Evolutionary conservation across 1,140 invertebrate species (phyloP).

Genomic region (Tetragonula clypearis): DNA sequence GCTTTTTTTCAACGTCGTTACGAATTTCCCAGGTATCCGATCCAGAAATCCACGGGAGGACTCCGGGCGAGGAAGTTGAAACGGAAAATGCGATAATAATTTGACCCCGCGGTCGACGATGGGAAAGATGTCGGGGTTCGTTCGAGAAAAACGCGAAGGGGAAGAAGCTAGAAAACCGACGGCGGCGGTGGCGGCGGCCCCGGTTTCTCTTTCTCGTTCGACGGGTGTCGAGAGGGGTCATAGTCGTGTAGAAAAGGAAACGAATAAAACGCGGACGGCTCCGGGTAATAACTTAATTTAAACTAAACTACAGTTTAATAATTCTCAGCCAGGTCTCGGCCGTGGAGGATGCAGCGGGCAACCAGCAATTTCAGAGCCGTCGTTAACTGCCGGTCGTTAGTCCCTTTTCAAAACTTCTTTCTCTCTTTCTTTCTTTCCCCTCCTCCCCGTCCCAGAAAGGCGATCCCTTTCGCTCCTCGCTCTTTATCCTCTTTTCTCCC

Average conservation of each 20-base stretch:
- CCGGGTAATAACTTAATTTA: conserved; percentile 83
- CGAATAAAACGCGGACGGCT: conserved; percentile 76
- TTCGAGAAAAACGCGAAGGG: neutral
- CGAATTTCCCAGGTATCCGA: neutral
- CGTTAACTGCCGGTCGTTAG: conserved; percentile 83
- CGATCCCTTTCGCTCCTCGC: neutral
- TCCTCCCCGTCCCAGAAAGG: neutral
- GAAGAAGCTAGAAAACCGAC: conserved; percentile 23
- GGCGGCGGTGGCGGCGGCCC: too few species aligned
- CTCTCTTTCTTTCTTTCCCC: conserved; percentile 65
- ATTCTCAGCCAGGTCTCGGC: conserved; percentile 78
- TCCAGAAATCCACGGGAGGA: neutral
- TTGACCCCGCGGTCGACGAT: neutral
- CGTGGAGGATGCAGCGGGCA: conserved; percentile 80
- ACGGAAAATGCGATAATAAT: conserved; percentile 27
- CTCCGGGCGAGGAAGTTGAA: neutral
- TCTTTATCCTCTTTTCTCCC: neutral
- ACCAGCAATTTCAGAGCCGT: conserved; percentile 83
- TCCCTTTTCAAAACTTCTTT: conserved; percentile 83
- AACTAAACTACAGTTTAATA: conserved; percentile 84
- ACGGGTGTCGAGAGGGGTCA: conserved; percentile 30
- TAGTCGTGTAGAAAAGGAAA: conserved; percentile 72
- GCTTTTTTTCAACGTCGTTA: neutral
- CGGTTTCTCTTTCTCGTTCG: neutral
- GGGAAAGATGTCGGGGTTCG: too few species aligned